A percentile compares a stretch with the other conserved stretches of the same genome.
Conservation (phyloP, 2,113 vertebrate species). For the Spizaetus ornatus region DNA sequence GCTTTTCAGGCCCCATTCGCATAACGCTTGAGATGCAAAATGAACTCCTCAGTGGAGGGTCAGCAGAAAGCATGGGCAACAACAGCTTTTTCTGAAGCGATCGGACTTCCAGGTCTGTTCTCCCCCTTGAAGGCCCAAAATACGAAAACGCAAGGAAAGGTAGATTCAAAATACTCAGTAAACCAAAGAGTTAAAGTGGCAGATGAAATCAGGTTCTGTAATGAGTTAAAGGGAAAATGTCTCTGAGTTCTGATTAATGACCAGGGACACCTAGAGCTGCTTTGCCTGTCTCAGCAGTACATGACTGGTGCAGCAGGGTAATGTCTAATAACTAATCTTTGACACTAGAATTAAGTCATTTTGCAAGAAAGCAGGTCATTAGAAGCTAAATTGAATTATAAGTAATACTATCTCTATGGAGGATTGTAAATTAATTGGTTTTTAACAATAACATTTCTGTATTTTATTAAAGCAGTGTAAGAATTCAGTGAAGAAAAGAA, state of each 20-base stretch:
- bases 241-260: constrained; percentile 75
- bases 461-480: constrained; percentile 91
- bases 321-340: constrained; percentile 83
- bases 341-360: constrained; percentile 84
- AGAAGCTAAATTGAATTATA: constrained; percentile 85
- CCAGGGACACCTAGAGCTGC: constrained; percentile 68
- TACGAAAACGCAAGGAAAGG: background rate
- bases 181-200: constrained; percentile 15
- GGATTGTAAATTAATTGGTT: constrained; percentile 93
- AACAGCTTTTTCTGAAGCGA: background rate
- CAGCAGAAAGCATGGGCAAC: background rate
- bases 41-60: background rate
- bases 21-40: background rate
- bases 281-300: constrained; percentile 75
- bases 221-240: constrained; percentile 67
- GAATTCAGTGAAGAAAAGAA: constrained; percentile 83
- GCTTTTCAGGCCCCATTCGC: background rate
- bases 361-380: constrained; percentile 81
- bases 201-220: constrained; percentile 37
- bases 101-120: background rate
- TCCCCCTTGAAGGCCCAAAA: background rate
- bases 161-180: background rate
- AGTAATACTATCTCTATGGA: constrained; percentile 81
- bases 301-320: constrained; percentile 67
- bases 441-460: constrained; percentile 92